Evolutionary conservation across 2,888 invertebrate species (phyloP).

Genomic region (Sinelater perroti): DNA sequence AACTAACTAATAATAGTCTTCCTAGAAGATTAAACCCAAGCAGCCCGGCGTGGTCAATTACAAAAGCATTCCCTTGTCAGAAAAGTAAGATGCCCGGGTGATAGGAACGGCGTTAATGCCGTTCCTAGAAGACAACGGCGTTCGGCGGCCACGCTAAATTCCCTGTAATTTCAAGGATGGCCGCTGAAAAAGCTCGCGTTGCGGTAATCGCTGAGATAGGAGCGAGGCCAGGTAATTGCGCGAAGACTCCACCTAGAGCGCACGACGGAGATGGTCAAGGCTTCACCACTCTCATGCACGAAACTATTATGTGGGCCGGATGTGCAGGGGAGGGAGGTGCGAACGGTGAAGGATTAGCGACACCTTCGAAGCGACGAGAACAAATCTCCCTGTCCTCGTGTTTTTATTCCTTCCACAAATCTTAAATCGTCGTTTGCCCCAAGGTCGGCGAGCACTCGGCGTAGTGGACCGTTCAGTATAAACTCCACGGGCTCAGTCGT

Average conservation of each 20-base stretch:
- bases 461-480: constrained; percentile 13
- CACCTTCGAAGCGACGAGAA: constrained; percentile 29
- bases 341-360: constrained; percentile 28
- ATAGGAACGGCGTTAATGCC: not conserved
- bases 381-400: constrained; percentile 26
- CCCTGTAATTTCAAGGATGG: not conserved
- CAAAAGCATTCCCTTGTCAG: not conserved
- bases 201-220: constrained; percentile 6
- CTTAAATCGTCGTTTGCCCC: constrained; percentile 27
- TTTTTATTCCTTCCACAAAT: constrained; percentile 32
- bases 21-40: not conserved
- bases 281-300: constrained; percentile 5
- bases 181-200: constrained; percentile 2
- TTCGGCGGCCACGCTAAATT: not conserved
- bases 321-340: constrained; percentile 16
- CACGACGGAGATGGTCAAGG: not conserved
- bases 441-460: constrained; percentile 15
- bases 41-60: not conserved
- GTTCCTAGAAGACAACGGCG: not conserved
- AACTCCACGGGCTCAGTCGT: not conserved
- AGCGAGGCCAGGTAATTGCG: constrained; percentile 3
- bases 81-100: not conserved
- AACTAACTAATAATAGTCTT: not conserved
- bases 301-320: constrained; percentile 18
- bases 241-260: not conserved